phyloP scores from a whole-genome alignment of 2,113 vertebrate species.

The Merops nubicus region DNA sequence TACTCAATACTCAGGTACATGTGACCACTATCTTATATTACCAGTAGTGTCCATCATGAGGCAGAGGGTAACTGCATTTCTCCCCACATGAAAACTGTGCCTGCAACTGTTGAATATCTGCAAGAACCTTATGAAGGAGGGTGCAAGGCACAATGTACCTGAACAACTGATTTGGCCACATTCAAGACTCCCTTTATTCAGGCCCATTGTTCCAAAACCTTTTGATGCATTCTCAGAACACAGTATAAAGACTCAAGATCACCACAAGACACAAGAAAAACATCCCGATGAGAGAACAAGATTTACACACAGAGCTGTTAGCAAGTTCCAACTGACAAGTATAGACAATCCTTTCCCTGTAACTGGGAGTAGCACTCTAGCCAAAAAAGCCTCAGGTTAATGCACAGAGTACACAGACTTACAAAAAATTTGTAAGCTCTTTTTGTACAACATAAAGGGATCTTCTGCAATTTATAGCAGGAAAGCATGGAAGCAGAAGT shows the following conservation, averaged over 20 bases:
- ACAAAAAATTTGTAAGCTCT: background rate
- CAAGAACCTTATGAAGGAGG: background rate
- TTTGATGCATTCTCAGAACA: background rate
- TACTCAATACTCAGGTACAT: background rate
- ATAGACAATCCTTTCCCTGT: background rate
- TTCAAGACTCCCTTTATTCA: background rate
- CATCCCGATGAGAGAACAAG: background rate
- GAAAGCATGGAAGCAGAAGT: background rate
- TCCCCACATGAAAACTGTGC: background rate
- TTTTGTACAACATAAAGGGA: background rate
- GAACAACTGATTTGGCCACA: background rate
- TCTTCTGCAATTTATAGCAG: background rate
- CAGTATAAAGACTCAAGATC: background rate
- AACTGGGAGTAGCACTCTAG: background rate
- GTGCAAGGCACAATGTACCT: background rate
- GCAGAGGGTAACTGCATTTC: background rate
- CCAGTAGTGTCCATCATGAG: background rate
- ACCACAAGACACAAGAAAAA: background rate
- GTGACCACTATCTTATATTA: background rate
- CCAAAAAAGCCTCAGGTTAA: background rate
- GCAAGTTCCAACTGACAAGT: background rate
- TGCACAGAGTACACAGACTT: background rate
- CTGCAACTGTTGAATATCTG: rapidly evolving
- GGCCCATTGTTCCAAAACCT: background rate
- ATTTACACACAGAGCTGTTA: background rate